These are phyloP conservation scores for Arvicola amphibius DNA, from an alignment of 2,797 vertebrate species.

Conservation along the genomic window DNA sequence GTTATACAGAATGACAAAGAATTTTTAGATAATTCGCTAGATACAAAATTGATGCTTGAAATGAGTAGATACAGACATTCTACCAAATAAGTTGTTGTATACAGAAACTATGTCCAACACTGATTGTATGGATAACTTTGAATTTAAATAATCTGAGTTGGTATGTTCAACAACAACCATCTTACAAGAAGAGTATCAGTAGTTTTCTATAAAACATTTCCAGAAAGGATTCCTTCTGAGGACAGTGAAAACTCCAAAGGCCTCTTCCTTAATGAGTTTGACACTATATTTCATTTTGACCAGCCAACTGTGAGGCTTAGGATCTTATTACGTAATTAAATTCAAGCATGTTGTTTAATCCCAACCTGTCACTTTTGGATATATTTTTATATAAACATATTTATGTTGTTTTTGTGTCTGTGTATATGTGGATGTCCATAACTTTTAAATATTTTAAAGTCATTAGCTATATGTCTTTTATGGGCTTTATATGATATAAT, in stretches of 20 bases:
- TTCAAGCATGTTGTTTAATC: background rate
- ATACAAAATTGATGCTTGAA: background rate
- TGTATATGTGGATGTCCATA: background rate
- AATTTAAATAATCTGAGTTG: conserved; percentile 19
- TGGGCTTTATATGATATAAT: background rate
- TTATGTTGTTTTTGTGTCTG: background rate
- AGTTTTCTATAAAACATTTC: background rate
- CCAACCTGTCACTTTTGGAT: background rate
- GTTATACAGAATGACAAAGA: background rate
- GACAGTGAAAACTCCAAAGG: background rate
- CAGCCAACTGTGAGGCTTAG: background rate
- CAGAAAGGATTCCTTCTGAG: background rate
- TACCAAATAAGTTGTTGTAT: background rate
- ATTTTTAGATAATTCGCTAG: conserved; percentile 17
- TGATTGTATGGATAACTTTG: background rate
- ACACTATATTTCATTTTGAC: background rate
- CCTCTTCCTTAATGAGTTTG: background rate
- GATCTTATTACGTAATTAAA: background rate
- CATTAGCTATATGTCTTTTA: background rate
- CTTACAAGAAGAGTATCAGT: background rate
- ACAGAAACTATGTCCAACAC: background rate
- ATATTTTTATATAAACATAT: background rate
- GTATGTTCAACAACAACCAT: background rate
- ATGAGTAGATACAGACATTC: background rate
- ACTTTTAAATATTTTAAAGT: conserved; percentile 28